Evolutionary conservation across 2,113 vertebrate genomes (phyloP).

Genomic region (Toxotes chatareus): DNA sequence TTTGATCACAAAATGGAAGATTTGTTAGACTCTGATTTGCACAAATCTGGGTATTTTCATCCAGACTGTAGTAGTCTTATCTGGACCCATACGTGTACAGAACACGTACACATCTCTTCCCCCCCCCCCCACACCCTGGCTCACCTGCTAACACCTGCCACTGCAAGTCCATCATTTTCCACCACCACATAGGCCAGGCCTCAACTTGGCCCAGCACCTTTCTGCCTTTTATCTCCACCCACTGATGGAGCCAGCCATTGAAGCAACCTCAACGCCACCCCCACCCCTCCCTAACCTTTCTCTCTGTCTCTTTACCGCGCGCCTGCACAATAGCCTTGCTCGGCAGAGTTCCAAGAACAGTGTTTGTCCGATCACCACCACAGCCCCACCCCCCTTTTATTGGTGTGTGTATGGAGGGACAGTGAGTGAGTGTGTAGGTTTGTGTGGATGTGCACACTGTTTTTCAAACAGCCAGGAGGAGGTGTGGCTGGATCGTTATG

Average conservation of each 20-base stretch:
- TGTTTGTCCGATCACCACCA: constrained; percentile 72
- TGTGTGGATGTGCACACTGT: neutral
- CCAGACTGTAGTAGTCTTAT: neutral
- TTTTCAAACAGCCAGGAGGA: constrained; percentile 38
- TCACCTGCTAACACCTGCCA: constrained; percentile 53
- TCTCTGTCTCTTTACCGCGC: constrained; percentile 63
- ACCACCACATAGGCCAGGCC: constrained; percentile 32
- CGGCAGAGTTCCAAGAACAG: constrained; percentile 76
- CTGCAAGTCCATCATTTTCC: constrained; percentile 19
- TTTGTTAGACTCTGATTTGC: neutral
- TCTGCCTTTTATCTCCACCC: constrained; percentile 64
- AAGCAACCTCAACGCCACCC: constrained; percentile 47
- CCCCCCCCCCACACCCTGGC: neutral
- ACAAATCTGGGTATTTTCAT: neutral
- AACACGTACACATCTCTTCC: neutral
- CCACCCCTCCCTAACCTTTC: constrained; percentile 60
- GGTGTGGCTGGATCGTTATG: constrained; percentile 61
- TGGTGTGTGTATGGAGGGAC: constrained; percentile 50
- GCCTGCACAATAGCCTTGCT: constrained; percentile 74
- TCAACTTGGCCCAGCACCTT: constrained; percentile 69
- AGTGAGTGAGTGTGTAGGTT: constrained; percentile 36
- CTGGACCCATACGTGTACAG: neutral
- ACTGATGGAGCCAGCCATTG: constrained; percentile 62
- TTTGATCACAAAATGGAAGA: too few species aligned
- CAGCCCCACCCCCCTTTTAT: constrained; percentile 65